Percentiles rank a stretch among this genome's conserved stretches.
Conservation (phyloP, 2,888 invertebrate species). For the Agrochola macilenta region DNA sequence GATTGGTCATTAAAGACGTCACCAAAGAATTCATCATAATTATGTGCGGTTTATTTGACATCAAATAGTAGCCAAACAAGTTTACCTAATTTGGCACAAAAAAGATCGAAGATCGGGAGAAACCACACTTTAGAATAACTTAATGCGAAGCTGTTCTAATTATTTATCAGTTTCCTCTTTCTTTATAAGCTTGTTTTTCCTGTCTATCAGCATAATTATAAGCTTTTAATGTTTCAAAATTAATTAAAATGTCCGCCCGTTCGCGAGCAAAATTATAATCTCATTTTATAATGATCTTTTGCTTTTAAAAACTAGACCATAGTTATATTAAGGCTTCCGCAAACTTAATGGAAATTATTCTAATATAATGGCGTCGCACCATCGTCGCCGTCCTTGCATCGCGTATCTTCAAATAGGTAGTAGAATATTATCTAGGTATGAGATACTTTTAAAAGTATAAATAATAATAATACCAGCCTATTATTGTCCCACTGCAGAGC, state of each 20-base stretch:
- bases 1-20: not conserved
- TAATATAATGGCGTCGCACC: too few species aligned
- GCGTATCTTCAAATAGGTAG: not conserved
- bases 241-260: not conserved
- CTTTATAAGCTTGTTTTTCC: slow-evolving; percentile 23
- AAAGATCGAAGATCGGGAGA: not conserved
- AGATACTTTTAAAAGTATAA: not conserved
- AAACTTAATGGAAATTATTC: too few species aligned
- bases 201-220: not conserved
- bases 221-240: not conserved
- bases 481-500: too few species aligned
- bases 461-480: too few species aligned
- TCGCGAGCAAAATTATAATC: not conserved
- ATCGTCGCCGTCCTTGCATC: too few species aligned
- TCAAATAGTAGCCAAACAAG: slow-evolving; percentile 28
- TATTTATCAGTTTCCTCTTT: slow-evolving; percentile 19
- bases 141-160: slow-evolving; percentile 6
- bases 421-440: not conserved
- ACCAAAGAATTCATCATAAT: slow-evolving; percentile 10
- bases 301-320: not conserved
- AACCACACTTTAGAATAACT: not conserved
- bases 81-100: slow-evolving; percentile 1
- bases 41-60: slow-evolving; percentile 15
- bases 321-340: too few species aligned
- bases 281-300: not conserved